Base-by-base conservation (phyloP, 2,797 vertebrate genomes). In the Molothrus aeneus region DNA sequence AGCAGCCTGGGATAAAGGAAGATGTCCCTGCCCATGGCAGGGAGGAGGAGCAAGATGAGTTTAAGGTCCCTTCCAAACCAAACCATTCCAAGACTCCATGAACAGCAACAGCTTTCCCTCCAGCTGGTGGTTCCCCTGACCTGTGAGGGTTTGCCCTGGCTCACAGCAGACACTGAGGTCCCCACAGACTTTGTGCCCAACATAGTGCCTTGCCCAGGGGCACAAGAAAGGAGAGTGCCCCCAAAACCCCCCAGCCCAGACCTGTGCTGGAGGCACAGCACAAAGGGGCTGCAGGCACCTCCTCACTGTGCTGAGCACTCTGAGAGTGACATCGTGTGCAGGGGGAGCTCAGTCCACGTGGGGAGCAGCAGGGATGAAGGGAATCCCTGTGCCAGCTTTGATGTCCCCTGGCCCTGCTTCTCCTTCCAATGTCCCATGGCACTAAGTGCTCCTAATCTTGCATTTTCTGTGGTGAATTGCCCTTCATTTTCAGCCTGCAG, bases 311-410 rank as follows among this genome's bases (percentile, higher is more conserved):
- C 80, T 36, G 2, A 53, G 40, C 42, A 36, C 32, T 5, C 26
- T n/a, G 38, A 28, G 13, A 31, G 22, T 9, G 25, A 11, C 5
- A 2, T 16, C 0, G 0, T 20, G 43, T 51, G 47, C 11, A 8
- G 42, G 31, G 9, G 17, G 69, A 80, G 66, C 82, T 60, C 54
- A 48, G 38, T 24, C 68, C 57, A 3, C 6, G 10, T 0, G 5
- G 53, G 21, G 34, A 88, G 56, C 71, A 88, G 72, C 56, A 72
- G 77, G 64, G 40, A 22, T 1, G 1, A 3, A 38, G 45, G 22
- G 48, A 71, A 60, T 61, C 68, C 66, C 54, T 26, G 53, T n/a
- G 45, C 61, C 56, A 70, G 56, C 61, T 70, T 25, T 24, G 24
- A 17, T 59, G 56, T 50, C 21, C 17, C 92, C 13, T 60, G 10